Evolutionary conservation across 1,140 invertebrate species (phyloP), one percentile per base, ranked within the genome.

Genomic region (Drosophila tani): DNA sequence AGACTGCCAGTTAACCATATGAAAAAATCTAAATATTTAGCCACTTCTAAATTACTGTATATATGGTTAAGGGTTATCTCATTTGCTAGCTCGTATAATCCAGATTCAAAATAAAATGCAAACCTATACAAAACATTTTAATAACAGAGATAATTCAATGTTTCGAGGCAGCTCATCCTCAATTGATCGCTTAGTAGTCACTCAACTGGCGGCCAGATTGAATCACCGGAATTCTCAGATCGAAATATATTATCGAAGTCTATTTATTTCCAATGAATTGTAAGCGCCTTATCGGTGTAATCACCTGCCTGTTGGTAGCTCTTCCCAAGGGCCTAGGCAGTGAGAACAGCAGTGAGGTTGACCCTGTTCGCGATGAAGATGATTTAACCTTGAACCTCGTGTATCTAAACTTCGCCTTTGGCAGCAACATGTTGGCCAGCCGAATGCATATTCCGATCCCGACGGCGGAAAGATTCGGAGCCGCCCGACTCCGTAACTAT

Each of bases 351-450:
- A 29, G 5, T 7, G 27, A 29, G 27, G 27, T 29, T 29, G 27
- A 29, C 27, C 27, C 27, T 5, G 1, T 29, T 29, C 27, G 27
- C 27, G 27, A 29, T 29, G 27, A 29, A 29, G 5, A 6, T 6
- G 27, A 6, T 6, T 27, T 27, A 7, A 29, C 27, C 27, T 29
- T 29, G 6, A 5, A 29, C 27, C 27, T 29, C 4, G 27, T 29
- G 27, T 29, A 29, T 29, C 27, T 29, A 7, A 29, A 29, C 27
- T 29, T 29, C 27, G 27, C 6, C 27, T 29, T 92, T 63, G 91
- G 91, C 5, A 92, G 91, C 64, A 92, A 92, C 45, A 81, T 92
- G 85, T 27, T 92, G 55, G 53, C 71, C 2, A 55, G 75, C 29
- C 56, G 91, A 0, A 92, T 92, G 7, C 78, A 90, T 35, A 79